phyloP scores from a whole-genome alignment of 2,888 invertebrate species.

The Arctia plantaginis region DNA sequence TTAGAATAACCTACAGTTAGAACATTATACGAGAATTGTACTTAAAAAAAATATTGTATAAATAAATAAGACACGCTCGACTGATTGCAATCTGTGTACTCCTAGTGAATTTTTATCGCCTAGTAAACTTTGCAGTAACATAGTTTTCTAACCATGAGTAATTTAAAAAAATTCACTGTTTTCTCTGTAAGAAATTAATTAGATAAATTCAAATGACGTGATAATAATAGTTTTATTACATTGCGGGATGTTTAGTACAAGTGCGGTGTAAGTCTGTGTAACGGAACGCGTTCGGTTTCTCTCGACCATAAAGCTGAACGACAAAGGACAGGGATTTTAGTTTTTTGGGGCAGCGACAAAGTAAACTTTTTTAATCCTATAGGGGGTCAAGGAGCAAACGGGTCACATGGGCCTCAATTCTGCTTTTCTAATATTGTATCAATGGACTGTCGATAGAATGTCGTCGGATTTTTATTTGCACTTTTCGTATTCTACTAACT shows the following conservation, averaged over 20 bases:
- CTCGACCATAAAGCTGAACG: background rate
- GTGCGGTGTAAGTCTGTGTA: background rate
- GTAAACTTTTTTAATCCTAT: too few species aligned
- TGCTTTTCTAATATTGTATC: too few species aligned
- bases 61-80: background rate
- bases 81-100: constrained; percentile 4
- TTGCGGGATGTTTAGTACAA: background rate
- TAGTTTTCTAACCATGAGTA: constrained; percentile 20
- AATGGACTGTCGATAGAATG: too few species aligned
- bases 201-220: background rate
- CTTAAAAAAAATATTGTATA: background rate
- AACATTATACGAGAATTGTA: background rate
- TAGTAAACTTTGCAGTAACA: constrained; percentile 21
- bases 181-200: background rate
- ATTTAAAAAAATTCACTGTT: constrained; percentile 9
- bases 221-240: background rate
- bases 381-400: too few species aligned
- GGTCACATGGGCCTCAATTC: too few species aligned
- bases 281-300: background rate
- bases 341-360: too few species aligned
- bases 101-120: constrained; percentile 21
- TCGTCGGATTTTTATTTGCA: too few species aligned
- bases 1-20: background rate
- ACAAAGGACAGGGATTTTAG: background rate
- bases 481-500: too few species aligned